Evolutionary conservation across 2,888 invertebrate genomes (phyloP).

Genomic region (Cheilosia urbana): DNA sequence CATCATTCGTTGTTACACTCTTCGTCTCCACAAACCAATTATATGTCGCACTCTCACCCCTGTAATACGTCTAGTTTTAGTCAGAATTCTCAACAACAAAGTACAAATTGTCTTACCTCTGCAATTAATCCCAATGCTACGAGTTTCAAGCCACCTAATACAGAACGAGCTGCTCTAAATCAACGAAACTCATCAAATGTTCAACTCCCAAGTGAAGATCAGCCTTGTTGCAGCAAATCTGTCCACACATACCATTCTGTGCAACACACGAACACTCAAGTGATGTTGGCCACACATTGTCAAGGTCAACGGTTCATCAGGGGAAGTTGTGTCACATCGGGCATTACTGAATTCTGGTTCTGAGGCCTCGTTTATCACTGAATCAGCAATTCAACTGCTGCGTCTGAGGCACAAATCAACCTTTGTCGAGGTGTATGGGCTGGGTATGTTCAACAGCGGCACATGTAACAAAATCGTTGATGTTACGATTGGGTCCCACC

Average conservation of each 20-base stretch:
- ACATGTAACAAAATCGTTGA: conserved; percentile 22
- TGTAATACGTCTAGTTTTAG: too few species aligned
- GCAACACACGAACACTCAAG: not conserved
- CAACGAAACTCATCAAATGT: not conserved
- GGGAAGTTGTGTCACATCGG: conserved; percentile 2
- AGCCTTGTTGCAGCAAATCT: conserved; percentile 9
- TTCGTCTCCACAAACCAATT: too few species aligned
- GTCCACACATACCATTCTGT: conserved; percentile 10
- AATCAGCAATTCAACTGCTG: not conserved
- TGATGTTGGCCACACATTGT: conserved; percentile 8
- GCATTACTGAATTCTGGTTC: conserved; percentile 13
- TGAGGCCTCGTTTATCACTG: conserved; percentile 10
- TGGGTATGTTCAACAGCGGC: conserved; percentile 28
- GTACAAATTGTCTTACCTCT: too few species aligned
- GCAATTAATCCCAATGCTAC: too few species aligned
- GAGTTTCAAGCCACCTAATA: too few species aligned
- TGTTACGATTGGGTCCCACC: not conserved
- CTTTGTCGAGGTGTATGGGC: conserved; percentile 23
- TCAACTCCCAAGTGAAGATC: conserved; percentile 3
- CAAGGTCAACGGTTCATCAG: conserved; percentile 8
- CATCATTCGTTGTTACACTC: not conserved
- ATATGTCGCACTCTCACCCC: too few species aligned
- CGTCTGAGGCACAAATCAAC: not conserved
- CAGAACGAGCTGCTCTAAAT: not conserved
- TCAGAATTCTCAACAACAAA: too few species aligned